Evolutionary conservation across 2,888 invertebrate genomes (phyloP).

Genomic region (Melieria crassipennis): DNA sequence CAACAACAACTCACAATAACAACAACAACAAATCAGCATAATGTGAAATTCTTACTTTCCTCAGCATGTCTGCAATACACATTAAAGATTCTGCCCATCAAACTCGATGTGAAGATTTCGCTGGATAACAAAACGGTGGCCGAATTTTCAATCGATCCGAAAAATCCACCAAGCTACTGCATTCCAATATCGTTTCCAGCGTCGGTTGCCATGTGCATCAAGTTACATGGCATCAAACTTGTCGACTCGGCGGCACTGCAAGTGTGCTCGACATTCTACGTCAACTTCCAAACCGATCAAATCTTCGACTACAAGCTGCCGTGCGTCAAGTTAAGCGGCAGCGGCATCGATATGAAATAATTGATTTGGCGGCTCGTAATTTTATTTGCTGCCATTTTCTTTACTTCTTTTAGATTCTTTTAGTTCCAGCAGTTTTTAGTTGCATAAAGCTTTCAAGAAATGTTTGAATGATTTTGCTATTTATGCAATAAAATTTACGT

Average conservation of each 20-base stretch:
- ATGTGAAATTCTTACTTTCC: too few species aligned
- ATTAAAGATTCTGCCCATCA: too few species aligned
- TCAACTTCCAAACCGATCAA: neutral
- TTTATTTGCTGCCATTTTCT: too few species aligned
- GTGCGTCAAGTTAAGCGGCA: neutral
- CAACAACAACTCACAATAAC: too few species aligned
- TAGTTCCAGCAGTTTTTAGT: too few species aligned
- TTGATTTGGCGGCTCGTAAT: too few species aligned
- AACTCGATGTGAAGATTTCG: conserved; percentile 24
- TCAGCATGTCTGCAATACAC: too few species aligned
- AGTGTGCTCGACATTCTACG: neutral
- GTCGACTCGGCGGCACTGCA: neutral
- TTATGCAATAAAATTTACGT: too few species aligned
- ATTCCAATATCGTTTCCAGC: conserved; percentile 44
- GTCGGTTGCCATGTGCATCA: conserved; percentile 47
- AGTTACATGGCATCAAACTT: conserved; percentile 29
- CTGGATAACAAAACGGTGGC: conserved; percentile 43
- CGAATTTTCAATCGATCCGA: conserved; percentile 42
- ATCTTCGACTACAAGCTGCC: neutral
- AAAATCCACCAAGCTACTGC: conserved; percentile 46
- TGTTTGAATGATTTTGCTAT: too few species aligned
- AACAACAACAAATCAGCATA: too few species aligned
- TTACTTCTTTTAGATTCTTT: too few species aligned
- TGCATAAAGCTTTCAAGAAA: too few species aligned
- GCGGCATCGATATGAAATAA: neutral